A percentile compares a stretch with the other conserved stretches of the same genome.
Evolutionary conservation across 2,113 vertebrate genomes (phyloP).

Genomic region (Microtus ochrogaster): DNA sequence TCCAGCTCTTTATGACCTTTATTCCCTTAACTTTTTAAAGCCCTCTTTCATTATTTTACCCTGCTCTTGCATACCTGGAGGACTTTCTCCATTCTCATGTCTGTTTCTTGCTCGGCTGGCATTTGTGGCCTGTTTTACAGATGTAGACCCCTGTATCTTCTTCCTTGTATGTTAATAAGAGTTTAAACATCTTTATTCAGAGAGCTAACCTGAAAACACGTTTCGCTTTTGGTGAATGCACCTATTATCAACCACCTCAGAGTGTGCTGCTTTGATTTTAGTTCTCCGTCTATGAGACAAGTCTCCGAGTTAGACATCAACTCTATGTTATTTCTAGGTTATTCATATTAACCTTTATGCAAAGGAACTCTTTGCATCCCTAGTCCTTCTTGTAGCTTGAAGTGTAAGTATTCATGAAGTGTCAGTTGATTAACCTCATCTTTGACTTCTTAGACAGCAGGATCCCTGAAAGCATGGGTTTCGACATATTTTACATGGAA

Average conservation of each 20-base stretch:
- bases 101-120: neutral
- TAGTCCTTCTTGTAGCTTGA: neutral
- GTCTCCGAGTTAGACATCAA: slow-evolving; percentile 7
- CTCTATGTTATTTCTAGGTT: neutral
- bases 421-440: neutral
- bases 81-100: neutral
- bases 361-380: neutral
- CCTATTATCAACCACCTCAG: neutral
- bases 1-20: neutral
- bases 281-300: neutral
- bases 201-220: neutral
- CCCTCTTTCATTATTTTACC: neutral
- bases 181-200: neutral
- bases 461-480: neutral
- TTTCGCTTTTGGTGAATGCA: neutral
- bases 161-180: neutral
- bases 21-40: neutral
- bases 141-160: neutral
- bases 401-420: neutral
- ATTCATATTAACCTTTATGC: neutral
- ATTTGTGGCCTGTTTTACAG: neutral
- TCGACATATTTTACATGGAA: neutral
- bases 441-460: slow-evolving; percentile 6
- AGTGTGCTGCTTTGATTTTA: neutral
- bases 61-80: neutral